These are phyloP conservation scores for Dioctria linearis DNA, from an alignment of 2,888 invertebrate species.

Conservation along the genomic window DNA sequence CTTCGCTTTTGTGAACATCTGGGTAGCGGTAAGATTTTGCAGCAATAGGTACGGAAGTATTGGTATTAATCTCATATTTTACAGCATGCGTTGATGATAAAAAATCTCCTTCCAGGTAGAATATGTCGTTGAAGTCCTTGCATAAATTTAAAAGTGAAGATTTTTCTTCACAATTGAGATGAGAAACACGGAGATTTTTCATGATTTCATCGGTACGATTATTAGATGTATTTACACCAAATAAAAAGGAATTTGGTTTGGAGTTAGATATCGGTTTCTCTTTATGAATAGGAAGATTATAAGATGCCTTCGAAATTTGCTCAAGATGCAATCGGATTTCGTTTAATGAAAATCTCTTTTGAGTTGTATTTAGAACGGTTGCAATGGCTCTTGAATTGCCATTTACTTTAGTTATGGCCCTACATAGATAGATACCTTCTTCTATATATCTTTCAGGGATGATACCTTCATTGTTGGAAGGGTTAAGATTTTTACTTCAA, in stretches of 20 bases:
- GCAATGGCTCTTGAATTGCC: no score
- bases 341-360: no score
- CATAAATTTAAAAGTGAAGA: neutral
- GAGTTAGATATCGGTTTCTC: neutral
- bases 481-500: no score
- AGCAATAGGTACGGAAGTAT: neutral
- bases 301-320: neutral
- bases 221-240: no score
- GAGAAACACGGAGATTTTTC: neutral
- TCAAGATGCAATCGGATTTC: no score
- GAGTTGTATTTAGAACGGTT: no score
- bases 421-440: no score
- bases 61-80: neutral
- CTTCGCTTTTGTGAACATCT: neutral
- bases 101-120: neutral
- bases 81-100: neutral
- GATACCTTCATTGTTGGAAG: no score
- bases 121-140: neutral
- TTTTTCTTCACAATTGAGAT: slow-evolving; percentile 9
- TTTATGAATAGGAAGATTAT: neutral
- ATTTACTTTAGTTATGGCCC: no score
- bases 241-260: neutral
- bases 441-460: no score
- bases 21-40: slow-evolving; percentile 42
- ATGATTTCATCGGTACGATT: neutral